Base-by-base conservation (phyloP, 2,888 invertebrate genomes). In the Melanostoma mellinum region DNA sequence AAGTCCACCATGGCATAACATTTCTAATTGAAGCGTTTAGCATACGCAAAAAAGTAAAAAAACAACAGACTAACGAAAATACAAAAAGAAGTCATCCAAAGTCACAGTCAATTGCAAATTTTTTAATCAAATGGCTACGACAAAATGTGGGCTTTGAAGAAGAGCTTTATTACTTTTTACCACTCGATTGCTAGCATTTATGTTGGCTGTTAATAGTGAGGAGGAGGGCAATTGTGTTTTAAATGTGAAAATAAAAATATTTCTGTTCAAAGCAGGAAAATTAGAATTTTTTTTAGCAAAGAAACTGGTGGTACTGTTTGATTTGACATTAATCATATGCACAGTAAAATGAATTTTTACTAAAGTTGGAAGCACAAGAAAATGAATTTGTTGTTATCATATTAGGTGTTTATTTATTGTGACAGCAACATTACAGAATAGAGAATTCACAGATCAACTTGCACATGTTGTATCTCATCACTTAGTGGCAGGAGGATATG, bases 11-110 rank as follows among this genome's bases (percentile, higher is more conserved):
- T 61, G 52, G 42, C 44, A 73, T 68, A 73, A n/a, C 48, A 40
- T 67, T 52, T 61, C 63, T 82, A 68, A 69, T 68, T 82, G 72
- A 42, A 67, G 58, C 71, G 36, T 60, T 75, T 75, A 52, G 60
- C 53, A 69, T 76, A 76, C 44, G 68, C 61, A 77, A 67, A 56
- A 32, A 69, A 69, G 32, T 6, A 68, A 32, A 3, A 42, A 56
- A 63, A 46, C 2, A 44, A 6, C 3, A n/a, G 2, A 38, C 35
- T 40, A 46, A 55, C 9, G 3, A 42, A 38, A 50, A 30, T 42
- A 65, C 46, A 53, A 44, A 50, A 30, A 33, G 44, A 38, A 60
- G 58, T 60, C 60, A 60, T 60, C 20, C 69, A 35, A 56, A 67
- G 33, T 81, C 32, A 72, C 55, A 48, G 61, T 50, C 5, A 58